Evolutionary conservation across 2,888 invertebrate genomes (phyloP).

Genomic region (Drosophila fulvimacula): DNA sequence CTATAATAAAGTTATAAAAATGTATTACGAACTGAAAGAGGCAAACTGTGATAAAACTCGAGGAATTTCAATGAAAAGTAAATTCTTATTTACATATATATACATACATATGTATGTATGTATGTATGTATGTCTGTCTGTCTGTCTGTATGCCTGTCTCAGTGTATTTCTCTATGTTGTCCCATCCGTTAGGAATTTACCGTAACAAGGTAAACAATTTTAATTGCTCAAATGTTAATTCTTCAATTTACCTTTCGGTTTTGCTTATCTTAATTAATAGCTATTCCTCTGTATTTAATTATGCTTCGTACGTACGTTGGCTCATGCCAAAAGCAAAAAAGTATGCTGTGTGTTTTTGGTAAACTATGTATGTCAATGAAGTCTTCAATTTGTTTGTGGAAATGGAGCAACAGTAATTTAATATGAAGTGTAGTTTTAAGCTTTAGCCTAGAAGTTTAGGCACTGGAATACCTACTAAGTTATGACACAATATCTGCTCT

Average conservation of each 20-base stretch:
- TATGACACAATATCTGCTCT: slow-evolving; percentile 2
- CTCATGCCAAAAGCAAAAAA: slow-evolving; percentile 21
- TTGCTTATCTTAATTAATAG: slow-evolving; percentile 1
- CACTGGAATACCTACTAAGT: slow-evolving; percentile 1
- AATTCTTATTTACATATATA: neutral
- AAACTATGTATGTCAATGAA: slow-evolving; percentile 2
- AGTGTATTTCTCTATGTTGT: neutral
- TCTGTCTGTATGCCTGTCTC: neutral
- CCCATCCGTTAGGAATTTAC: slow-evolving; percentile 10
- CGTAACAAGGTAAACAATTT: slow-evolving; percentile 13
- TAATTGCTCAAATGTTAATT: slow-evolving; percentile 4
- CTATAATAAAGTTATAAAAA: slow-evolving; percentile 9
- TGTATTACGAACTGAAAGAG: slow-evolving; percentile 2
- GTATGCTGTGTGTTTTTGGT: slow-evolving; percentile 29
- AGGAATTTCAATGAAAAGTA: slow-evolving; percentile 10
- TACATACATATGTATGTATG: neutral
- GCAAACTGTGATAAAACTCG: slow-evolving; percentile 1
- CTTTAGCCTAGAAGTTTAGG: neutral
- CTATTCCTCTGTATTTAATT: neutral
- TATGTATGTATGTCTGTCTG: neutral
- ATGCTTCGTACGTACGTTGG: neutral
- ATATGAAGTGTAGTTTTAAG: neutral
- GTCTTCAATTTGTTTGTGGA: neutral
- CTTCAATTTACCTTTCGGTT: slow-evolving; percentile 9
- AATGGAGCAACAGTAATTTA: neutral